Evolutionary conservation across 2,888 invertebrate genomes (phyloP), one percentile per base, ranked within the genome.

Genomic region (Steinernema hermaphroditum): DNA sequence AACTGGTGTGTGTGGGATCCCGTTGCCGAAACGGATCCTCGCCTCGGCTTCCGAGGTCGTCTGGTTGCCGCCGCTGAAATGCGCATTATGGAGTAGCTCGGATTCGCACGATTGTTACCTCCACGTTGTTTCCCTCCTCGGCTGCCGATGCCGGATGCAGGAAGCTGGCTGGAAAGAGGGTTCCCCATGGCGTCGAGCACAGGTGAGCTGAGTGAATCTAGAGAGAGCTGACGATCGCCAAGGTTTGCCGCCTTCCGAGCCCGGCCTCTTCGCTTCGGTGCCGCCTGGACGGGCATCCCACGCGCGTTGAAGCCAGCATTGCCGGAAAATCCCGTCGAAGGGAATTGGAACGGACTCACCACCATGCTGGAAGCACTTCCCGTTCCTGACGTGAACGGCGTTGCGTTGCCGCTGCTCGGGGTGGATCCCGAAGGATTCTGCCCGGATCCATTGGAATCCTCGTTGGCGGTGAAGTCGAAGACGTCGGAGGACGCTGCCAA

Each of bases 121-220:
- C 62, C 62, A 29, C 62, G 62, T n/a, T 62, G 62, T 32, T 62
- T 62, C 4, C 62, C 62, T 9, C 62, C 62, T 4, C 62, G 62
- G 16, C 62, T 62, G 29, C 62, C 62, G 8, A 32, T 32, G 2
- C 62, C 62, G 1, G 62, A 62, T 12, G 62, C 14, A 16, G 62
- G 62, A 4, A 62, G 62, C 34, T 62, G 62, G 6, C 8, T n/a
- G 14, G 62, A 24, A 8, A 37, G 37, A 12, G 34, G 14, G 34
- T 32, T 32, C 16, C 22, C 32, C 32, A 62, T 32, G 27, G 32
- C 27, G 14, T 62, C 62, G 14, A 62, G 62, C 1, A 62, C 34
- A 2, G 62, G 32, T 2, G 62, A 62, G n/a, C 32, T 16, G 16
- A 62, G 32, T 6, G 62, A 62, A 32, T 62, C 62, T 8, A 62